Conservation (phyloP, 2,113 vertebrate species). For the Pyxicephalus adspersus region DNA sequence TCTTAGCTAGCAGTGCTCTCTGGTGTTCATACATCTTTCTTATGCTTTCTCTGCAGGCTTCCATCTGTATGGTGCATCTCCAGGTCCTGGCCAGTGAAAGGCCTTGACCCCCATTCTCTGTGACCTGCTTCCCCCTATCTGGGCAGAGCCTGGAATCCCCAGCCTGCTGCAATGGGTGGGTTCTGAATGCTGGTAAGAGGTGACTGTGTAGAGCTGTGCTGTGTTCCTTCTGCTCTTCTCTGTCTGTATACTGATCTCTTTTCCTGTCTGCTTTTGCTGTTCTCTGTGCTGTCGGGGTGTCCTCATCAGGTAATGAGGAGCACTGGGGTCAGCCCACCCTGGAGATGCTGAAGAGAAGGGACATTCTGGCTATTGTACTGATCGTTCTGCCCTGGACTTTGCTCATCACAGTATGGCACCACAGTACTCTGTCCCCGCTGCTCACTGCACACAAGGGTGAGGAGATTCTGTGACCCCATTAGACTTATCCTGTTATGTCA, state of each 20-base stretch:
- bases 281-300: constrained; percentile 70
- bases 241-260: constrained; percentile 73
- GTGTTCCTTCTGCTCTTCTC: constrained; percentile 58
- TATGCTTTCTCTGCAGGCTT: constrained; percentile 68
- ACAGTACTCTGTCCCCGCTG: constrained; percentile 92
- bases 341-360: constrained; percentile 99
- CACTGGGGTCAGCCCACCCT: constrained; percentile 91
- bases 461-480: constrained; percentile 57
- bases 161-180: constrained; percentile 87
- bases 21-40: constrained; percentile 48
- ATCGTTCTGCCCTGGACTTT: constrained; percentile 99
- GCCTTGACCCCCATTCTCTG: constrained; percentile 52
- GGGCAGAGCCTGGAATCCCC: constrained; percentile 70
- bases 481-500: constrained; percentile 14
- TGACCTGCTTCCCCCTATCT: constrained; percentile 54
- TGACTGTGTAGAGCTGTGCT: constrained; percentile 58
- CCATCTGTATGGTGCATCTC: constrained; percentile 62
- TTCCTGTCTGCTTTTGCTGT: constrained; percentile 58
- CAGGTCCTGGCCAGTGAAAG: constrained; percentile 57
- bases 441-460: constrained; percentile 96
- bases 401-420: constrained; percentile 99
- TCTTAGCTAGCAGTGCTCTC: neutral
- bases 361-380: constrained; percentile 97
- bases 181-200: constrained; percentile 87
- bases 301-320: constrained; percentile 92